Evolutionary conservation across 2,888 invertebrate genomes (phyloP).

Genomic region (Liopterus haemorrhoidalis): DNA sequence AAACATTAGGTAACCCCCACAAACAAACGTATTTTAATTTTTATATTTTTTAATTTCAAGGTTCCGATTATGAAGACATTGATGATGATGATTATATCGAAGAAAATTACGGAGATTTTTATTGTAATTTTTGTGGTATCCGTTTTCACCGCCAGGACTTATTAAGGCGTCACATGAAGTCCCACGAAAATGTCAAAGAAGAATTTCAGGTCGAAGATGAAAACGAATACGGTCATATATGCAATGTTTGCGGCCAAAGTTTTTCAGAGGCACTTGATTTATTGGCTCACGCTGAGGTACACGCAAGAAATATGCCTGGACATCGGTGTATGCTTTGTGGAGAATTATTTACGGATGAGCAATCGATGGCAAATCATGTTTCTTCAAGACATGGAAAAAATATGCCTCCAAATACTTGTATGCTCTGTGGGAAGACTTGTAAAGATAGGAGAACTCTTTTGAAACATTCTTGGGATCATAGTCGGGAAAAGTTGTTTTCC

Average conservation of each 20-base stretch:
- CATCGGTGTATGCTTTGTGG: constrained; percentile 61
- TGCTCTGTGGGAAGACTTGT: constrained; percentile 62
- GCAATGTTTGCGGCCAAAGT: constrained; percentile 73
- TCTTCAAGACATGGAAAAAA: constrained; percentile 54
- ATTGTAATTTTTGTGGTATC: constrained; percentile 70
- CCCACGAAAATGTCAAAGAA: constrained; percentile 42
- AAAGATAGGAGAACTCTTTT: constrained; percentile 61
- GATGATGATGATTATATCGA: constrained; percentile 53
- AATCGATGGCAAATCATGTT: constrained; percentile 59
- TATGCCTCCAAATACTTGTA: constrained; percentile 60
- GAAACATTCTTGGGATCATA: constrained; percentile 66
- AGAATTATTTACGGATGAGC: constrained; percentile 57
- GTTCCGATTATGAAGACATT: constrained; percentile 45
- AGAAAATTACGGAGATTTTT: constrained; percentile 55
- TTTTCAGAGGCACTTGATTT: constrained; percentile 71
- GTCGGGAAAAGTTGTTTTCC: constrained; percentile 51
- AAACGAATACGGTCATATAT: constrained; percentile 56
- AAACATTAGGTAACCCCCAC: too few relatives aligned
- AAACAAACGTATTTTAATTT: not conserved
- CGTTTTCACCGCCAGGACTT: constrained; percentile 73
- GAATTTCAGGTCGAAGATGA: constrained; percentile 44
- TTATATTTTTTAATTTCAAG: constrained; percentile 14
- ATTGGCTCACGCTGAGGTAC: constrained; percentile 72
- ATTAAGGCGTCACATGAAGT: constrained; percentile 58
- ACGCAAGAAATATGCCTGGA: constrained; percentile 58